A percentile compares a stretch with the other conserved stretches of the same genome.
Evolutionary conservation across 2,888 invertebrate species (phyloP).

Genomic region (Diarsia mendica): DNA sequence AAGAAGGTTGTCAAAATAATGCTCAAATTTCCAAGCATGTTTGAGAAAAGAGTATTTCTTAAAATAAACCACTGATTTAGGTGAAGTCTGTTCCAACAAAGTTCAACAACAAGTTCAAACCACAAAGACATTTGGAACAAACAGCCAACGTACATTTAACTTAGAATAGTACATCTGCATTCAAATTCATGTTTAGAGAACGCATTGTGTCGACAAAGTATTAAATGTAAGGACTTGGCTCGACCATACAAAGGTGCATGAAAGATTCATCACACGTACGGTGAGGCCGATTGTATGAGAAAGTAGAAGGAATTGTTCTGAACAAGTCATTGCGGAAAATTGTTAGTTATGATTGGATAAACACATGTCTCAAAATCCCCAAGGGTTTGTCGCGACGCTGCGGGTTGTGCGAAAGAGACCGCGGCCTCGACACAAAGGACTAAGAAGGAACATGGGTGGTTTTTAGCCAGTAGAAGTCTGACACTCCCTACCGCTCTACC

Average conservation of each 20-base stretch:
- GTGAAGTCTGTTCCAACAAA: not conserved
- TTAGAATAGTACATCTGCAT: slow-evolving; percentile 34
- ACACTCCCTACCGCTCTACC: no score
- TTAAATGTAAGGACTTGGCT: slow-evolving; percentile 53
- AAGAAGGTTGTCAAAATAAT: no score
- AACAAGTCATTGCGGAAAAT: not conserved
- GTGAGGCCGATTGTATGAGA: slow-evolving; percentile 19
- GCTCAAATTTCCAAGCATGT: no score
- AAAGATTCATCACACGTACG: slow-evolving; percentile 49
- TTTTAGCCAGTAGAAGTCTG: no score
- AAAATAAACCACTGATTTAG: not conserved
- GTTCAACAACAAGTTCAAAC: not conserved
- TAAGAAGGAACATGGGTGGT: no score
- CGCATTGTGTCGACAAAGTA: slow-evolving; percentile 39
- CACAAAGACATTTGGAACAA: slow-evolving; percentile 19
- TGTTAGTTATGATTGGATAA: not conserved
- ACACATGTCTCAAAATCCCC: no score
- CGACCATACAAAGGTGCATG: slow-evolving; percentile 20
- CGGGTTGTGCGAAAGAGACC: no score
- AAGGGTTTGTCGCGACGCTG: no score
- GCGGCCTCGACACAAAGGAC: no score
- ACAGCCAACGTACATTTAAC: slow-evolving; percentile 10
- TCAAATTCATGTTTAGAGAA: slow-evolving; percentile 39
- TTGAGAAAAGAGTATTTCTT: no score
- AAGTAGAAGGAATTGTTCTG: slow-evolving; percentile 11